These are phyloP conservation scores for Peromyscus eremicus DNA, from an alignment of 2,797 vertebrate genomes.

Conservation along the genomic window DNA sequence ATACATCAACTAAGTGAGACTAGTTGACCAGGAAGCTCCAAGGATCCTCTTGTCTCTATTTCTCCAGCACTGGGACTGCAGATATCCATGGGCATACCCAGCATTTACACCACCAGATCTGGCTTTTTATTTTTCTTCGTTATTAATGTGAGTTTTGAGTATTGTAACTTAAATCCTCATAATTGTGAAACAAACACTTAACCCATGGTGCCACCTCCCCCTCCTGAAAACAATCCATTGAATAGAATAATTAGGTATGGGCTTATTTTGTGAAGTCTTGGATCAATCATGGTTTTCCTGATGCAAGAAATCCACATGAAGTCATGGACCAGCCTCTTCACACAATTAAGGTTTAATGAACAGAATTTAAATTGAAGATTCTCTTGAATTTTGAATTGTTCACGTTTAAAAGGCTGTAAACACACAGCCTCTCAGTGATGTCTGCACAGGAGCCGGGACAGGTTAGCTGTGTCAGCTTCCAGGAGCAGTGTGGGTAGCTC, in stretches of 20 bases:
- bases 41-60: neutral
- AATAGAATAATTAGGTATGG: neutral
- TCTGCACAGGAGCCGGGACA: conserved; percentile 54
- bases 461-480: conserved; percentile 69
- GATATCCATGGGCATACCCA: no score
- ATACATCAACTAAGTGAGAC: neutral
- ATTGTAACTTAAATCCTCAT: neutral
- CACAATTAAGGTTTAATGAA: conserved; percentile 78
- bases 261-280: conserved; percentile 19
- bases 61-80: neutral
- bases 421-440: conserved; percentile 59
- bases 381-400: conserved; percentile 71
- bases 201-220: neutral
- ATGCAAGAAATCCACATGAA: conserved; percentile 74
- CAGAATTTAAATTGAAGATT: conserved; percentile 78
- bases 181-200: neutral
- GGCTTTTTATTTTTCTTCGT: neutral
- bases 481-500: conserved; percentile 52
- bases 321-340: conserved; percentile 72
- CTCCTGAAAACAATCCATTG: neutral
- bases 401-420: conserved; percentile 76
- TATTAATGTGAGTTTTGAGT: neutral
- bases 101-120: neutral
- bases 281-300: conserved; percentile 69
- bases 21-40: neutral